Conservation (phyloP, 2,113 vertebrate genomes). For the Platichthys flesus region DNA sequence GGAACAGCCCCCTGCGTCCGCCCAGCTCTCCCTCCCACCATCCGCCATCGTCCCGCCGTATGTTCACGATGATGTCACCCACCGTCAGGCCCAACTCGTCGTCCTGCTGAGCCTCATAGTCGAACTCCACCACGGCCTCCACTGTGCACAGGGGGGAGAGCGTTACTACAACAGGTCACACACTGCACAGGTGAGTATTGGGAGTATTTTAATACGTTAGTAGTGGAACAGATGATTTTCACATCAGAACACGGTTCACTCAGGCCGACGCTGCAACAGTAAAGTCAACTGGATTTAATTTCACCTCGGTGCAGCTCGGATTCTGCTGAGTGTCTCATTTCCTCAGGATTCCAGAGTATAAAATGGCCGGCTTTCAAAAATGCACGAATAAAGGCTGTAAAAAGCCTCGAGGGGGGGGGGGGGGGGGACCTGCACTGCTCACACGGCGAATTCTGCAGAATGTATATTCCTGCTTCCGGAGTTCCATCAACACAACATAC, state of each 20-base stretch:
- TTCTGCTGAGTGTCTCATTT: constrained; percentile 1
- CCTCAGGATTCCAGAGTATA: neutral
- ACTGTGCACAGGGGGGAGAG: constrained; percentile 77
- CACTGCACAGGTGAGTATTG: neutral
- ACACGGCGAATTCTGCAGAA: neutral
- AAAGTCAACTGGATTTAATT: neutral
- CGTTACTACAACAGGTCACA: constrained; percentile 2
- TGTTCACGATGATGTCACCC: constrained; percentile 97
- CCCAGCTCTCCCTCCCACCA: constrained; percentile 99
- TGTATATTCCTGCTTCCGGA: neutral
- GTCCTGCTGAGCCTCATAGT: constrained; percentile 98
- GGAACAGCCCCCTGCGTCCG: constrained; percentile 97
- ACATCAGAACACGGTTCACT: neutral
- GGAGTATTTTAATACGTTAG: neutral
- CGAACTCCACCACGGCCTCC: constrained; percentile 99
- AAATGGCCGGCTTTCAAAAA: neutral
- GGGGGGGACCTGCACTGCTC: neutral
- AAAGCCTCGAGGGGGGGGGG: neutral
- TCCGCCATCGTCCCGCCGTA: constrained; percentile 96
- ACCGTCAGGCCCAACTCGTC: constrained; percentile 98
- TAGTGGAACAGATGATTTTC: neutral
- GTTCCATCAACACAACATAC: neutral
- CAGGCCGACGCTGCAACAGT: neutral
- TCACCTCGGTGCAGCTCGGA: neutral
- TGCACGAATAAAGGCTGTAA: neutral